Evolutionary conservation across 1,140 invertebrate genomes (phyloP), one percentile per base, ranked within the genome.

Genomic region (Nephila pilipes): DNA sequence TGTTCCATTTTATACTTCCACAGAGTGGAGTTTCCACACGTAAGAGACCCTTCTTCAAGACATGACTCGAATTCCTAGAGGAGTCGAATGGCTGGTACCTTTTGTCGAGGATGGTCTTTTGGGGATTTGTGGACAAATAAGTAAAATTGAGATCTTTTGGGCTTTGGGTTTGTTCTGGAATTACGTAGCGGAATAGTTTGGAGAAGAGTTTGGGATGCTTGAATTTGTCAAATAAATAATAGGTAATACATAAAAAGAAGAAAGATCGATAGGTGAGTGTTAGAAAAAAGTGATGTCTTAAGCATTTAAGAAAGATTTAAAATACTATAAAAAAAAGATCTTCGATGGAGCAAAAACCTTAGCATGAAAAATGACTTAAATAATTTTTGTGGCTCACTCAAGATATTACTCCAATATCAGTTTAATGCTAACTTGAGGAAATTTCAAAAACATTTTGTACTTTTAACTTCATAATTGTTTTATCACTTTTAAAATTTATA

Each of bases 1-100:
- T 22, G 80, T 81, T 81, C 80, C 38, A 55, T 81, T 81, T 81
- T 81, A 81, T 81, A 81, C 80, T 29, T 81, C 80, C n/a, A 46
- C 46, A 25, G 80, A 81, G 80, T n/a, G 22, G 80, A 81, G 80
- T 81, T 81, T 81, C 80, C 20, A 81, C 80, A 81, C 80, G 80
- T 81, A 81, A 81, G 80, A 81, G 80, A 81, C 80, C 38, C 46
- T 55, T 81, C 80, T 81, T 36, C 36, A 20, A 29, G 80, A 29
- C 80, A 81, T 81, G 80, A 81, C 80, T 81, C 38, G 80, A 81
- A 81, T 81, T 75, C 69, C 69, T 32, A 0, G 4, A 75, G 29
- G 69, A 18, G 29, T 18, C 25, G 58, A 60, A 22, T 4, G 69
- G 69, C 32, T 75, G 69, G 69, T 75, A 29, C 69, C 69, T 75